Base-by-base conservation (phyloP, 2,797 vertebrate genomes). In the Salmo trutta region DNA sequence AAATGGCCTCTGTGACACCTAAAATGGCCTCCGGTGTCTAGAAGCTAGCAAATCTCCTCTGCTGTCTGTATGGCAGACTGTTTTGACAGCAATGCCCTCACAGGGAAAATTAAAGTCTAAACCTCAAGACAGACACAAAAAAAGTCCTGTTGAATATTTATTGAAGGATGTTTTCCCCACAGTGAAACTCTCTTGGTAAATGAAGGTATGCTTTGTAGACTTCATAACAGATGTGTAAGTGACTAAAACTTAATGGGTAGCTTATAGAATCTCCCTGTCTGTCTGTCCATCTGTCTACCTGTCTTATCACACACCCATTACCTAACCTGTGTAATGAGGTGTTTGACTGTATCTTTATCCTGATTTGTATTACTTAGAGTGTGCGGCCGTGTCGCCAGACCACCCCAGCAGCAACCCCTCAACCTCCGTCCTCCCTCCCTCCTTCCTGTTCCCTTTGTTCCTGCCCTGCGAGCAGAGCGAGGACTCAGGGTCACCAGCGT, bases 401-500 rank as follows among this genome's bases (percentile, higher is more conserved):
- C 74, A 76, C 84, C 83, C 79, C 41, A 54, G 41, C 24, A n/a
- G n/a, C n/a, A 33, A 27, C 41, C 53, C 65, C 5, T 54, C 19
- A n/a, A 56, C 67, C 29, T 53, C 19, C 14, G 5, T 24, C 47
- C 21, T 72, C 47, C 70, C 8, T 29, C 4, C 27, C 24, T 67
- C 29, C 51, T 66, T 36, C 71, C 68, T 73, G 86, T 85, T 84
- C 80, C 82, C 81, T 77, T 68, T 88, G 21, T 64, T 64, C 17
- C 59, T 87, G 84, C 81, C 88, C 77, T 81, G 3, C 47, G 81
- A 86, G 86, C 79, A 83, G 75, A 81, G 16, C 17, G 67, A 19
- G 67, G 87, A 91, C 85, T 88, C 83, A 82, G 88, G 88, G 86
- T 91, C 89, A 90, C 84, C 86, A 90, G 86, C 84, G 86, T 89